These are phyloP conservation scores for Drosophila simulans DNA, from an alignment of 1,140 invertebrate genomes.

Conservation along the genomic window DNA sequence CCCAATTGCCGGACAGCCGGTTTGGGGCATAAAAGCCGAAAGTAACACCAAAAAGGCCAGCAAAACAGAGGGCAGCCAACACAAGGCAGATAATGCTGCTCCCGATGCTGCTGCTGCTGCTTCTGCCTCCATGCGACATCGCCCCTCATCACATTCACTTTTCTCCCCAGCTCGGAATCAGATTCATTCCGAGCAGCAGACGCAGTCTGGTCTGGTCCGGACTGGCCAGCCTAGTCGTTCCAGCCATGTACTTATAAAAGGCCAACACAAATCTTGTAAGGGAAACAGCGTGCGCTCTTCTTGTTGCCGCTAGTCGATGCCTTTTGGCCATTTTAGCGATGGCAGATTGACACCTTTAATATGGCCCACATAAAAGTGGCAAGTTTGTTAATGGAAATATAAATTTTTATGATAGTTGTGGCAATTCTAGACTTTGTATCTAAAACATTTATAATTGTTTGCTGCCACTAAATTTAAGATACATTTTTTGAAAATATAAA, in stretches of 20 bases:
- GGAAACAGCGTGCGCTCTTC: conserved; percentile 65
- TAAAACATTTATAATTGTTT: neutral
- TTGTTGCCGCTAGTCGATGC: conserved; percentile 13
- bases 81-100: conserved; percentile 57
- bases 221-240: conserved; percentile 21
- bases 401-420: neutral
- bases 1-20: conserved; percentile 57
- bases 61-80: conserved; percentile 36
- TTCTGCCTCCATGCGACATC: conserved; percentile 33
- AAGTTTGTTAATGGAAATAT: neutral
- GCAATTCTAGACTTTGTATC: neutral
- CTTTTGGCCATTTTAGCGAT: conserved; percentile 55
- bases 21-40: conserved; percentile 56
- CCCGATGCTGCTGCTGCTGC: conserved; percentile 9
- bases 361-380: conserved; percentile 8
- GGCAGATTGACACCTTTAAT: conserved; percentile 17
- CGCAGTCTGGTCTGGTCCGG: conserved; percentile 16
- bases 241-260: conserved; percentile 63
- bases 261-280: conserved; percentile 76
- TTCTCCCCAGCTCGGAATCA: neutral
- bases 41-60: conserved; percentile 51
- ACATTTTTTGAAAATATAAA: neutral
- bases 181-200: conserved; percentile 6
- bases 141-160: conserved; percentile 23
- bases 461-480: too few relatives aligned